Base-by-base conservation (phyloP, 2,113 vertebrate genomes). In the Galeopterus variegatus region DNA sequence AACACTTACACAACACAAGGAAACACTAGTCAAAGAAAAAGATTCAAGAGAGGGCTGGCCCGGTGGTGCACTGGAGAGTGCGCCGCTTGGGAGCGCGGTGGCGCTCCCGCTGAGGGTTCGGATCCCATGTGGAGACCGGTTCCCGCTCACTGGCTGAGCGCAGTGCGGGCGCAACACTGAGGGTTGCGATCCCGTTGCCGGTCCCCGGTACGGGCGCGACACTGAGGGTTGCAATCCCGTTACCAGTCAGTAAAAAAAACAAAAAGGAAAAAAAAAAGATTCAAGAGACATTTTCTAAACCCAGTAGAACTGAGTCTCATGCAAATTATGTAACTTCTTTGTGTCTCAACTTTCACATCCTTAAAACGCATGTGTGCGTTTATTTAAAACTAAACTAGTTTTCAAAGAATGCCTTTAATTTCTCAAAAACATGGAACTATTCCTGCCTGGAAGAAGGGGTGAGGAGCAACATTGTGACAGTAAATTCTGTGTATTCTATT, bases 321-420 rank as follows among this genome's bases (percentile, higher is more conserved):
- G 11, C 65, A 95, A 97, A 92, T 45, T 36, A 36, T 31, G 6
- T 75, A 70, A 93, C 24, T 65, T 69, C 31, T 67, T 60, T 23
- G 65, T 50, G 24, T 72, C 24, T 93, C 48, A 45, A 12, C 76
- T 87, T 94, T 94, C 62, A 65, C 6, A 80, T 48, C 45, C 70
- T 50, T 65, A 86, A 87, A 94, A 45, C 24, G 5, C 65, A 54
- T 23, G 10, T 54, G 48, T 26, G 31, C 28, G 76, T 52, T 70
- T 87, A 75, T 69, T 81, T 50, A 79, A 33, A 85, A 88, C 1
- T 24, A 85, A 9, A 83, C 28, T 60, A 26, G 21, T 62, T 90
- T 85, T 90, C 65, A 56, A 88, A 90, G n/a, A 62, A 64, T 72
- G 21, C 1, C 2, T 52, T 96, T 77, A 72, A 54, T 94, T 97